Evolutionary conservation across 1,140 invertebrate species (phyloP), one percentile per base, ranked within the genome.

Genomic region (Dufourea novaeangliae): DNA sequence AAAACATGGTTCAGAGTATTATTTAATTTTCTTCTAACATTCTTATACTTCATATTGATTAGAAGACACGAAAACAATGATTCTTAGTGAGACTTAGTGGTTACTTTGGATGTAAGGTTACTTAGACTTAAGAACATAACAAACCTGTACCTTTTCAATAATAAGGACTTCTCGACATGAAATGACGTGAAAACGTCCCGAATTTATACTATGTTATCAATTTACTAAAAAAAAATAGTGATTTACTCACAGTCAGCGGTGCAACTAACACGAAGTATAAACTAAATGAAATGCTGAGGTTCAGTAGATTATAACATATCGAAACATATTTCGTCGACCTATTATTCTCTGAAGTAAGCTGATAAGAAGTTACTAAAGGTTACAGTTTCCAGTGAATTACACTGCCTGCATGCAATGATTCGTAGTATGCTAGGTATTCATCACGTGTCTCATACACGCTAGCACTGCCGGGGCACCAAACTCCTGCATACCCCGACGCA

Each of bases 371-470:
- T 62, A 39, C 39, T 25, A 22, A 0, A 5, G 14, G 22, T 14
- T 22, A 62, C 32, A 62, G 10, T 39, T 39, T n/a, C n/a, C 20
- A 22, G 7, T 7, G 29, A 12, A 62, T 22, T 25, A 37, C 5
- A 10, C 27, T 5, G 34, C 41, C 27, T 20, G 8, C 29, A n/a
- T 17, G n/a, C 22, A 41, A 29, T 27, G 44, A 69, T 68, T 75
- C 32, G 54, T 37, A n/a, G 27, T 22, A 27, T 25, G 14, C 39
- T 22, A 59, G 39, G 54, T 22, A 69, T 69, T 75, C 27, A 37
- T 75, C 64, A 68, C 68, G 39, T 59, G 54, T 14, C 29, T 22
- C n/a, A 7, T 69, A 32, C 54, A 68, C 12, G 34, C 12, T n/a
- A 37, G 64, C 37, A 69, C 69, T 69, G 29, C 73, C 52, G n/a